phyloP scores from a whole-genome alignment of 2,113 vertebrate species.

The Marmota flaviventris region DNA sequence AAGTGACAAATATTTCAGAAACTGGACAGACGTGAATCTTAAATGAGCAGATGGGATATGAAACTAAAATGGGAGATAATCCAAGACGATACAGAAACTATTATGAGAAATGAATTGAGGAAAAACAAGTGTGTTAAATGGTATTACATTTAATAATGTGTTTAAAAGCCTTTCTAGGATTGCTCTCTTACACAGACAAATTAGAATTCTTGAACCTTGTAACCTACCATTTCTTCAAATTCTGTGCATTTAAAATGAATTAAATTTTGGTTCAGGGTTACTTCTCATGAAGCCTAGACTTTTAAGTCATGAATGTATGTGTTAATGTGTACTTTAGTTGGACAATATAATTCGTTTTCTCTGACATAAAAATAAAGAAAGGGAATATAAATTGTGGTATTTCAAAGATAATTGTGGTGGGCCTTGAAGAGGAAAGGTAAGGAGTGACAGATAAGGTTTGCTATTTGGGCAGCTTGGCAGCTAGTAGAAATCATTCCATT shows the following conservation, averaged over 20 bases:
- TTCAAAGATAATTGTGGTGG: not conserved
- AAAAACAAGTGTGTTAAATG: conserved; percentile 72
- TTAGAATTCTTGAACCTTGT: conserved; percentile 54
- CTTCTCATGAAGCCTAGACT: conserved; percentile 26
- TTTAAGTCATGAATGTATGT: conserved; percentile 39
- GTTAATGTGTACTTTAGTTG: not conserved
- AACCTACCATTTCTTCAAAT: conserved; percentile 17
- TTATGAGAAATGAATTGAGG: conserved; percentile 75
- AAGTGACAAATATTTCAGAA: conserved; percentile 82
- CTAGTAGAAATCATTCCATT: conserved; percentile 1
- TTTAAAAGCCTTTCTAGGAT: conserved; percentile 71
- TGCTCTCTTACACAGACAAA: conserved; percentile 67
- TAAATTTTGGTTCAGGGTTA: conserved; percentile 38
- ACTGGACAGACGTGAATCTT: conserved; percentile 81
- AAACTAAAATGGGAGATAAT: conserved; percentile 78
- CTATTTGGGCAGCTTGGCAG: not conserved
- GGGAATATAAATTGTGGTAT: not conserved
- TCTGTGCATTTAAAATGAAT: conserved; percentile 58
- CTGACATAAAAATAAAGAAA: conserved; percentile 45
- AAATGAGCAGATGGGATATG: conserved; percentile 81
- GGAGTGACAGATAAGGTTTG: not conserved
- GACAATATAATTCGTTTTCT: conserved; percentile 40
- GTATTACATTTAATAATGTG: conserved; percentile 64
- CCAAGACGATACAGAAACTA: conserved; percentile 78
- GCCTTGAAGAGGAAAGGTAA: not conserved